Percentiles rank a stretch among this genome's conserved stretches.
phyloP scores from a whole-genome alignment of 2,113 vertebrate genomes.

The Pollimyrus isidori region DNA sequence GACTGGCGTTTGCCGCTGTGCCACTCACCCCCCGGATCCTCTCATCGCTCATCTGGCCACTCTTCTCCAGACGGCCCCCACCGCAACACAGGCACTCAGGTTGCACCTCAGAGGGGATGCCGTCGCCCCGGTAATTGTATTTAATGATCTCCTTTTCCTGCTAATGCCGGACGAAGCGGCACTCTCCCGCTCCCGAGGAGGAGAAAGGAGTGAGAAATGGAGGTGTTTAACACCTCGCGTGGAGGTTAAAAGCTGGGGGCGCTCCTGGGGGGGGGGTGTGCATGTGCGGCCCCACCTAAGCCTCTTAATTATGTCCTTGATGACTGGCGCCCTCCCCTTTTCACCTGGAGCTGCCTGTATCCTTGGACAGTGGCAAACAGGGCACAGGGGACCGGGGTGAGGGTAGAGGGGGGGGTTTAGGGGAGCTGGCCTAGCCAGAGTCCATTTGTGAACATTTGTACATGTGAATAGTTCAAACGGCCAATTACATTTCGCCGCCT shows the following conservation, averaged over 20 bases:
- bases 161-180: background rate
- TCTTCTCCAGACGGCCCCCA: no score
- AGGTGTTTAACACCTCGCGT: slow-evolving; percentile 12
- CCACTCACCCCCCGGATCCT: background rate
- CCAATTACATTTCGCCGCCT: slow-evolving; percentile 48
- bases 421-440: background rate
- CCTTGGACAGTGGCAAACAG: slow-evolving; percentile 14
- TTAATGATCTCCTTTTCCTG: slow-evolving; percentile 8
- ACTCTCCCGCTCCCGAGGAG: background rate
- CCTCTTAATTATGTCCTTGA: slow-evolving; percentile 21
- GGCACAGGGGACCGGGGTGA: background rate
- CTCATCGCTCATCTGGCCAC: background rate
- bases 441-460: slow-evolving; percentile 13
- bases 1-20: background rate
- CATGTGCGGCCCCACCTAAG: slow-evolving; percentile 1
- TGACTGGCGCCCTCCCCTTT: background rate
- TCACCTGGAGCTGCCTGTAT: slow-evolving; percentile 18
- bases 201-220: slow-evolving; percentile 6
- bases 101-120: background rate
- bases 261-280: background rate
- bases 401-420: background rate
- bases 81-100: background rate
- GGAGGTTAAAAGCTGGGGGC: slow-evolving; percentile 19
- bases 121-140: slow-evolving; percentile 7
- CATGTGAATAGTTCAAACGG: slow-evolving; percentile 29